phyloP scores from a whole-genome alignment of 2,888 invertebrate species.

The Epsilonema sp. region DNA sequence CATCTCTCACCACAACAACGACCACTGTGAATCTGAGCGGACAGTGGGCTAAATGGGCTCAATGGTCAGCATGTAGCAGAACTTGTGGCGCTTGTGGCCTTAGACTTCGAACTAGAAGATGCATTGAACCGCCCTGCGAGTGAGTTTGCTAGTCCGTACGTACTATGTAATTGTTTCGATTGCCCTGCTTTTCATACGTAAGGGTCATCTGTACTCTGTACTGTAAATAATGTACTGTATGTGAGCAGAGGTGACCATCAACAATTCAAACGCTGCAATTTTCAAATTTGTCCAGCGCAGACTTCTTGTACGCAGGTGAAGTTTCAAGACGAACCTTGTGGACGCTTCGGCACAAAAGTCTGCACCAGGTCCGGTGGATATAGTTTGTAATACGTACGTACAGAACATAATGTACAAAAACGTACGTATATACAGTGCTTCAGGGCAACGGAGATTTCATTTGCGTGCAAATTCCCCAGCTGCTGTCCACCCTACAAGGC shows the following conservation, averaged over 20 bases:
- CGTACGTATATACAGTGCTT: no score
- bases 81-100: background rate
- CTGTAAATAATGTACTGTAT: no score
- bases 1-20: background rate
- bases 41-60: background rate
- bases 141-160: no score
- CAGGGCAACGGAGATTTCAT: background rate
- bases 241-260: background rate
- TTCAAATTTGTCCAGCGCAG: background rate
- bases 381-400: no score
- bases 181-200: no score
- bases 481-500: slow-evolving; percentile 1
- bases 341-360: background rate
- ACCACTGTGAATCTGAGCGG: no score
- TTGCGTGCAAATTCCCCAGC: background rate
- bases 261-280: background rate
- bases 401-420: no score
- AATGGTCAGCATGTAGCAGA: background rate
- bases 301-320: background rate
- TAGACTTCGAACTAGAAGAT: background rate
- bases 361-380: background rate
- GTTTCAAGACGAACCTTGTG: background rate
- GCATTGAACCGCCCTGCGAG: background rate
- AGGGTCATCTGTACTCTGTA: no score
- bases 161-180: no score